Conservation (phyloP, 53 echinoderm and acorn worm species). For the Echinometra lucunter region DNA sequence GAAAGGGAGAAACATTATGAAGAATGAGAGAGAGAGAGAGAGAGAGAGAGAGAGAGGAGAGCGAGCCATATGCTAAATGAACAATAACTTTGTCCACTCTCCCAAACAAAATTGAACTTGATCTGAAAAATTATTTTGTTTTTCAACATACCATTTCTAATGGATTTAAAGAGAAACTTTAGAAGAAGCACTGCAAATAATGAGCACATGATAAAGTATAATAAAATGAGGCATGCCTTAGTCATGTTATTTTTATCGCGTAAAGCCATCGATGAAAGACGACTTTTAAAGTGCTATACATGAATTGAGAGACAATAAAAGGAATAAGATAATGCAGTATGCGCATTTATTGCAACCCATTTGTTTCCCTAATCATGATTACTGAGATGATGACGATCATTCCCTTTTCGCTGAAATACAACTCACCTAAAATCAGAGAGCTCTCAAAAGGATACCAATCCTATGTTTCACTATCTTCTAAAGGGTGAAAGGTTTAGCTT, state of each 20-base stretch:
- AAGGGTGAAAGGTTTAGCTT: slow-evolving; percentile 25
- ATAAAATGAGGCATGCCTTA: neutral
- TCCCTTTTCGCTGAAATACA: neutral
- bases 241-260: neutral
- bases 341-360: neutral
- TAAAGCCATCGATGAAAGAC: neutral
- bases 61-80: no score
- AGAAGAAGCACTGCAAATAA: no score
- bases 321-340: neutral
- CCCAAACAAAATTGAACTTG: no score
- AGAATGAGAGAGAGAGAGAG: no score
- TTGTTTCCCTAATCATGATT: neutral
- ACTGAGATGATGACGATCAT: neutral
- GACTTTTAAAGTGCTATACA: neutral
- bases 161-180: no score
- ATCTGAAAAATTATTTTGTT: no score
- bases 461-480: neutral
- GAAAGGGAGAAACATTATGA: no score
- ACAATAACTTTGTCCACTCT: no score
- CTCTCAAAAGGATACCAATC: neutral
- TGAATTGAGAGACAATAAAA: neutral
- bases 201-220: neutral
- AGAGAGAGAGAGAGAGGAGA: no score
- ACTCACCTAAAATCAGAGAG: neutral
- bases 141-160: no score